Base-by-base conservation (phyloP, 2,888 invertebrate species). In the Aleiodes testaceus region DNA sequence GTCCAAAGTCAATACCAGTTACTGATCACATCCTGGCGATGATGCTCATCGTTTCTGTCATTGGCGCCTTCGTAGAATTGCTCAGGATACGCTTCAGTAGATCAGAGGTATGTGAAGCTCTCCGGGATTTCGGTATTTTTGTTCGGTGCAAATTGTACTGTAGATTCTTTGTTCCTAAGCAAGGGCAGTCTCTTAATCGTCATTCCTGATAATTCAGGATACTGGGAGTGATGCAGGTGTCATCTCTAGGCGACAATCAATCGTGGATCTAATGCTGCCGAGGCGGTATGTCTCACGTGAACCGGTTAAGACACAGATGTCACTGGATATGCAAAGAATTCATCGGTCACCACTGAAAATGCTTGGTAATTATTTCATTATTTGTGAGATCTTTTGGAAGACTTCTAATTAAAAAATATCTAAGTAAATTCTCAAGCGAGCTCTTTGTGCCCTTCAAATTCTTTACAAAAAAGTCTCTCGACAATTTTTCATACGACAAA, bases 11-110 rank as follows among this genome's bases (percentile, higher is more conserved):
- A 14, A 73, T 81, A 59, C 80, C 80, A 30, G 78, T 84, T 36
- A 82, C 84, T 26, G 81, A 82, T 67, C 80, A 84, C 69, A 84
- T 85, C 66, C 79, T 86, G 12, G 84, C 82, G 42, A 78, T 80
- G 74, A 83, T 85, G 81, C 80, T 86, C 53, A 75, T 84, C 61
- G 80, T 83, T 42, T 84, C 84, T 18, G 80, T 82, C 44, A 78
- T 85, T 30, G 81, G 80, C 6, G 85, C 85, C 50, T 74, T 86
- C 61, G 79, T 85, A 70, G 85, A 86, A 78, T 82, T 84, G 52
- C 72, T 85, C 47, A 79, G 81, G 69, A 81, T 82, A 72, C 81
- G 82, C 69, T 81, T 84, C 74, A 80, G 80, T 74, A 79, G 76
- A 70, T 78, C 80, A 45, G 81, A 84, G 84, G 84, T 84, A 83